Conservation (phyloP, 2,888 invertebrate species). For the Helicoverpa assulta region DNA sequence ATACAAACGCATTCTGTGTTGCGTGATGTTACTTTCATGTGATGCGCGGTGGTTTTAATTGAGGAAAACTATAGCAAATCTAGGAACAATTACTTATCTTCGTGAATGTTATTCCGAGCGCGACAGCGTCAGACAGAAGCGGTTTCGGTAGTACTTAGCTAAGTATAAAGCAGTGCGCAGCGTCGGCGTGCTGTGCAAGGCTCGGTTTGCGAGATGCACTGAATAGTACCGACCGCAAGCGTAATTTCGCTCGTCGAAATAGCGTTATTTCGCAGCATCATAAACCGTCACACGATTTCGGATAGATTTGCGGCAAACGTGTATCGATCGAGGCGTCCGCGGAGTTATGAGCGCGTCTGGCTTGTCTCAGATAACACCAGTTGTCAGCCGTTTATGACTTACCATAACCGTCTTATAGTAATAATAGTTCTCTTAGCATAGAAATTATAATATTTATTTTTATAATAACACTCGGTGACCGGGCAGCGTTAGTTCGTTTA, state of each 20-base stretch:
- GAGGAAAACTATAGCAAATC: conserved; percentile 19
- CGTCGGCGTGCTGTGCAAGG: conserved; percentile 36
- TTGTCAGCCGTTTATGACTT: conserved; percentile 68
- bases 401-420: conserved; percentile 58
- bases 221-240: conserved; percentile 56
- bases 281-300: conserved; percentile 70
- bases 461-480: conserved; percentile 4
- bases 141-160: conserved; percentile 29
- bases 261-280: conserved; percentile 70
- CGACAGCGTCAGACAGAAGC: conserved; percentile 20
- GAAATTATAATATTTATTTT: conserved; percentile 42
- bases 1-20: conserved; percentile 28
- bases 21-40: conserved; percentile 5
- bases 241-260: conserved; percentile 65
- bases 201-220: conserved; percentile 54
- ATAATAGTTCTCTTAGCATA: conserved; percentile 57
- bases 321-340: conserved; percentile 67
- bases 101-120: conserved; percentile 28
- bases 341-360: conserved; percentile 69
- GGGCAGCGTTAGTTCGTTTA: conserved; percentile 28
- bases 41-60: conserved; percentile 36
- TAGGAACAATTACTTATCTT: conserved; percentile 15
- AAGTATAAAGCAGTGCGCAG: conserved; percentile 28
- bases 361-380: conserved; percentile 72
- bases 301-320: conserved; percentile 69